Percentiles rank a stretch among this genome's conserved stretches.
Conservation (phyloP, 1,140 invertebrate species). For the Pseudomyrmex dendroicus region DNA sequence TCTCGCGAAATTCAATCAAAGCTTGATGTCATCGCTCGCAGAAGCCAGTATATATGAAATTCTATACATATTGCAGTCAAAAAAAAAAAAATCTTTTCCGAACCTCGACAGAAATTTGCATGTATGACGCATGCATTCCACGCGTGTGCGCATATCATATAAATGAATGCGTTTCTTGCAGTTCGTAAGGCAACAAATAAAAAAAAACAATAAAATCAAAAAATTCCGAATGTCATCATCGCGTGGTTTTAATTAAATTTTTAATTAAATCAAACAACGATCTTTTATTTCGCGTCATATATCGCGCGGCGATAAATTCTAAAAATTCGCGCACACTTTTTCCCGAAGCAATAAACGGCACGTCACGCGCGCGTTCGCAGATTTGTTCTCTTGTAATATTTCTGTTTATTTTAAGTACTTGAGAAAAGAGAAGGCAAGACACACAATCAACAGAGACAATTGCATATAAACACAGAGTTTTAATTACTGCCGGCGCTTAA, state of each 20-base stretch:
- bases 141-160: not conserved
- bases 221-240: not conserved
- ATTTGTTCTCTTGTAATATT: not conserved
- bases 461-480: constrained; percentile 55
- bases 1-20: constrained; percentile 49
- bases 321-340: not conserved
- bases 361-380: not conserved
- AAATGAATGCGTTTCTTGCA: constrained; percentile 3
- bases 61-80: not conserved
- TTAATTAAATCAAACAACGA: no score
- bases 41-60: not conserved
- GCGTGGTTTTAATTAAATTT: constrained; percentile 29
- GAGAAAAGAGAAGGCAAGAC: not conserved
- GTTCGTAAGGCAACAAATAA: not conserved
- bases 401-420: not conserved
- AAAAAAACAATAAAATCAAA: not conserved
- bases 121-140: not conserved
- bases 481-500: constrained; percentile 63
- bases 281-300: not conserved
- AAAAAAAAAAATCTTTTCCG: constrained; percentile 1
- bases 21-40: not conserved
- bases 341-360: not conserved
- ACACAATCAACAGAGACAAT: constrained; percentile 17
- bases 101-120: constrained; percentile 29
- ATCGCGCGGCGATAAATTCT: not conserved